Conservation (phyloP, 2,113 vertebrate genomes). For the Mirounga angustirostris region DNA sequence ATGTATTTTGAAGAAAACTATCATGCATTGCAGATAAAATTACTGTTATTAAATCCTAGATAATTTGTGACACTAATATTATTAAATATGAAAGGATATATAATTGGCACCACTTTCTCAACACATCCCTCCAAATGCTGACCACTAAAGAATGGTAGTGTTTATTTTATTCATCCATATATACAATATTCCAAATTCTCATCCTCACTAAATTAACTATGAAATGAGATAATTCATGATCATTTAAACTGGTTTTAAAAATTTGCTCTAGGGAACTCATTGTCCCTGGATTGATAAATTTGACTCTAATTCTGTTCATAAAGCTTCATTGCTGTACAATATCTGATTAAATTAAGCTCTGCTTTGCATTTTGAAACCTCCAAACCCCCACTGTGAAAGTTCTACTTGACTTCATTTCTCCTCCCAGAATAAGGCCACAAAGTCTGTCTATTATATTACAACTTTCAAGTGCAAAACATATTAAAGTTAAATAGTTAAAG, state of each 20-base stretch:
- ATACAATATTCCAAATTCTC: neutral
- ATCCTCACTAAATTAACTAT: neutral
- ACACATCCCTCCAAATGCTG: neutral
- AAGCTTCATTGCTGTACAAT: neutral
- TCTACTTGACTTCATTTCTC: neutral
- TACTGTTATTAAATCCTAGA: neutral
- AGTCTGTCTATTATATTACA: neutral
- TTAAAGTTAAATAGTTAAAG: neutral
- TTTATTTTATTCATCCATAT: neutral
- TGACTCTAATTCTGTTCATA: neutral
- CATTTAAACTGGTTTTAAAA: neutral
- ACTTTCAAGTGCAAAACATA: conserved; percentile 22
- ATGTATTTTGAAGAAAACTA: neutral
- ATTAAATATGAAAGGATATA: neutral
- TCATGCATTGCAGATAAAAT: neutral
- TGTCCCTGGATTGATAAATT: neutral
- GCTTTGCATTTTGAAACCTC: neutral
- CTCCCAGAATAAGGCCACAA: neutral
- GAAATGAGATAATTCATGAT: neutral
- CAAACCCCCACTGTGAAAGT: neutral
- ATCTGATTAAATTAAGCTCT: neutral
- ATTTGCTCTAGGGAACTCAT: neutral
- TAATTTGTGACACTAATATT: neutral
- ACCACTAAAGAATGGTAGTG: neutral
- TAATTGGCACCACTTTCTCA: neutral